These are phyloP conservation scores for Gadus chalcogrammus DNA, from an alignment of 2,113 vertebrate species.

Conservation along the genomic window DNA sequence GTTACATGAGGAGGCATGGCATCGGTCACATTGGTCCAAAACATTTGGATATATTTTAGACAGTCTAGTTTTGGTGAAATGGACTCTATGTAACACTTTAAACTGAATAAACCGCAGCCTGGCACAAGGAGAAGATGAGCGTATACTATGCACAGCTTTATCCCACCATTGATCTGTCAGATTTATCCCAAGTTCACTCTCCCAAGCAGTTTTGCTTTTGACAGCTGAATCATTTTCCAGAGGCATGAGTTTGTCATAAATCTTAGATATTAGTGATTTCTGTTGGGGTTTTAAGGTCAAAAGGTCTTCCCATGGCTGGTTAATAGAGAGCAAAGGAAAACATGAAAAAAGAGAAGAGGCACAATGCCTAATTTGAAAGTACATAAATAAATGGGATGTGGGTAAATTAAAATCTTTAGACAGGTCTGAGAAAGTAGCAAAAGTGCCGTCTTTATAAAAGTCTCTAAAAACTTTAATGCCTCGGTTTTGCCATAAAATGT, in stretches of 20 bases:
- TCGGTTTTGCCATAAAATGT: background rate
- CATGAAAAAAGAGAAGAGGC: background rate
- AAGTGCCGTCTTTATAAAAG: constrained; percentile 8
- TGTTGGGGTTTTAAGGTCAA: background rate
- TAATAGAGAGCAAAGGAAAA: background rate
- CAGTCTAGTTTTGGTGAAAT: too few relatives aligned
- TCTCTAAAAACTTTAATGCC: background rate
- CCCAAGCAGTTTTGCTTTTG: constrained; percentile 1
- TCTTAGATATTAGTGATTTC: background rate
- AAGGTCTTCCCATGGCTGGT: background rate
- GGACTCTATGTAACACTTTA: too few relatives aligned
- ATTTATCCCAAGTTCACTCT: background rate
- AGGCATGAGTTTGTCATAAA: background rate
- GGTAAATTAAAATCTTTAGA: constrained; percentile 2
- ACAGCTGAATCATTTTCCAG: background rate
- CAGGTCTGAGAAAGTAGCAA: constrained; percentile 3
- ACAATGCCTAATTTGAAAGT: too few relatives aligned
- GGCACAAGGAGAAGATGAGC: background rate
- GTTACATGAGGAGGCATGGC: too few relatives aligned
- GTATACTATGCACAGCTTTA: background rate
- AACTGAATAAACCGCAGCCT: background rate
- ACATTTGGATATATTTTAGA: background rate
- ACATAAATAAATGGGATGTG: background rate
- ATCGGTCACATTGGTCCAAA: background rate
- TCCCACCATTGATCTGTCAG: background rate